phyloP scores from a whole-genome alignment of 2,888 invertebrate species.

The Esperia sulphurella region DNA sequence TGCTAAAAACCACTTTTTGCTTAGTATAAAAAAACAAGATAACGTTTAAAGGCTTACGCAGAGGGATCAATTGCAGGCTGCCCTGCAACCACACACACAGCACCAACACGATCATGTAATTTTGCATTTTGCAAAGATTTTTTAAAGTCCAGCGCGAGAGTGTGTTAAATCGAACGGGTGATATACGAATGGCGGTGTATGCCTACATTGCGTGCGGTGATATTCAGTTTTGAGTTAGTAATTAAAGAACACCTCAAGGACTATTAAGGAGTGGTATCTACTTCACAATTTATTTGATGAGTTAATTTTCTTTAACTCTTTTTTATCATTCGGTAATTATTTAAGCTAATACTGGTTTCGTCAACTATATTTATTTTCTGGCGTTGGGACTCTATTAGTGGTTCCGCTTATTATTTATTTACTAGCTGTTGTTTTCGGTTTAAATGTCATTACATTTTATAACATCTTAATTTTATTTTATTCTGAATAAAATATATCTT shows the following conservation, averaged over 20 bases:
- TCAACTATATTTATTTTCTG: too few relatives aligned
- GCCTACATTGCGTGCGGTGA: slow-evolving; percentile 24
- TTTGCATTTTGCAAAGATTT: slow-evolving; percentile 25
- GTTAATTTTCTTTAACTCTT: too few relatives aligned
- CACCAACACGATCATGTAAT: slow-evolving; percentile 29
- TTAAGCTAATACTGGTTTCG: too few relatives aligned
- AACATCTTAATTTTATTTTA: too few relatives aligned
- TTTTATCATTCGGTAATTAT: too few relatives aligned
- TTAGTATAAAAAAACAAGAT: background rate
- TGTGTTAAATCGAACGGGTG: slow-evolving; percentile 33
- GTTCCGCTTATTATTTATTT: too few relatives aligned
- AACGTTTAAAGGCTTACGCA: slow-evolving; percentile 57
- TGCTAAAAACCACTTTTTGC: background rate
- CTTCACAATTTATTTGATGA: too few relatives aligned
- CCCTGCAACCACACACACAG: slow-evolving; percentile 49
- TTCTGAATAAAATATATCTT: too few relatives aligned
- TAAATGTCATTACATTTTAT: too few relatives aligned
- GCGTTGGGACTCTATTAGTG: too few relatives aligned
- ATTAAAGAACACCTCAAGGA: slow-evolving; percentile 60
- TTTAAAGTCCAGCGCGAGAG: slow-evolving; percentile 10
- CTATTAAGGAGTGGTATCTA: slow-evolving; percentile 32
- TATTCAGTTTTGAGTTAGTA: slow-evolving; percentile 51
- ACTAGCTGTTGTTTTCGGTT: too few relatives aligned
- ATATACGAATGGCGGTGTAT: slow-evolving; percentile 43
- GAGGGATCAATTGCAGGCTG: slow-evolving; percentile 54